Evolutionary conservation across 1,140 invertebrate species (phyloP), one percentile per base, ranked within the genome.

Genomic region (Ridgeia piscesae): DNA sequence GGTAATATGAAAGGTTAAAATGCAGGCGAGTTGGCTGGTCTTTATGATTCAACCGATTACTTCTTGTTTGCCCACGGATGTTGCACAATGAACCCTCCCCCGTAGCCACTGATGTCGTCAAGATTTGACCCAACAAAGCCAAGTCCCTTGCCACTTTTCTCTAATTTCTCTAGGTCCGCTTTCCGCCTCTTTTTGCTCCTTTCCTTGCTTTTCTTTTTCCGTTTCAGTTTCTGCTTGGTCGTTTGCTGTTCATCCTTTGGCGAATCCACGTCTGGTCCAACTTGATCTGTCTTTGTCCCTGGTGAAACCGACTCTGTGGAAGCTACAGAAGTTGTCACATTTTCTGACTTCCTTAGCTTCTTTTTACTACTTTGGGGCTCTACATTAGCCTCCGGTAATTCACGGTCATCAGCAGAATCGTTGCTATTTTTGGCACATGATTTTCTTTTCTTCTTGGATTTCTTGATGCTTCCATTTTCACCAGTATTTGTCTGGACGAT

Each of bases 401-500:
- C 42, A 42, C 4, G 11, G 42, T 11, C 42, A 42, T 42, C 42
- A 42, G 58, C 58, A 77, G 11, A 77, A 77, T 77, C 6, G 27
- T 31, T 21, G 17, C 58, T 77, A 77, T 21, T 21, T 77, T 77
- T 31, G 58, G 14, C 27, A 31, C 58, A 77, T 31, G 27, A 21
- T 89, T 92, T 92, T 93, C 92, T 93, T 88, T 93, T 92, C 33
- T 92, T 92, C 50, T 92, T 93, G 90, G 91, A 88, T 42, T 35
- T 58, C 42, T 92, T 91, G 27, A 1, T 88, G 90, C 17, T 35
- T 31, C 91, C n/a, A 91, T 91, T 91, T 89, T 33, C 17, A 31
- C 33, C 33, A 91, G 88, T 33, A 92, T 17, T 89, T 0, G 77
- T 77, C 92, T 89, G 35, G 50, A n/a, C 89, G n/a, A 17, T 21